Base-by-base conservation (phyloP, 2,797 vertebrate genomes). In the Acipenser ruthenus region DNA sequence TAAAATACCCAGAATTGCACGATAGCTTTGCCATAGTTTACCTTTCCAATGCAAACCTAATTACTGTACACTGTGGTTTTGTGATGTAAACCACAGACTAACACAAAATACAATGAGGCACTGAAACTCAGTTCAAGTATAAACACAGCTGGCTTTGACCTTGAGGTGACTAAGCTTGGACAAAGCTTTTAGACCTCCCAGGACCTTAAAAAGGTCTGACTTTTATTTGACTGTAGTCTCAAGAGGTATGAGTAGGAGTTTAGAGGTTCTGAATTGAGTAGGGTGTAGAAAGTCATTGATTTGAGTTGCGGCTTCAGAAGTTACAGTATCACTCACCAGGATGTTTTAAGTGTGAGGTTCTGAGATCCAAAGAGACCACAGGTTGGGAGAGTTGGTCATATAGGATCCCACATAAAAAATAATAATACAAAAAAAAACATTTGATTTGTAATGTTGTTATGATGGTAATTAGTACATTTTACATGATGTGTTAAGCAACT, bases 1-100 rank as follows among this genome's bases (percentile, higher is more conserved):
- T 86, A 80, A 79, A 81, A 82, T 77, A 74, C 78, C 86, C 58
- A 18, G 12, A 50, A 61, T 65, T 71, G 67, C 65, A 15, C 66
- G 80, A 86, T 78, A 78, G 68, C 65, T 69, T 12, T 49, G 66
- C 63, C 52, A 55, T 70, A 64, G 65, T 62, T 48, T 68, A 56
- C 47, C 64, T 53, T 53, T 67, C 64, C 62, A 67, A 64, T 59
- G 65, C 13, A 61, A 65, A 61, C 13, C 47, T 52, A 64, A 7
- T 58, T 37, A 37, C 23, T 37, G 23, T 65, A n/a, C n/a, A 6
- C 47, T 15, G 50, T 37, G 66, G 53, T 49, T 63, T 65, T 56
- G 68, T 51, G 59, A 69, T 50, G 70, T 66, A 60, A 47, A 68
- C 50, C 50, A 63, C 66, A 63, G 66, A 62, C 60, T 52, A 23